Base-by-base conservation (phyloP, 2,888 invertebrate species). In the Mechanitis messenoides region DNA sequence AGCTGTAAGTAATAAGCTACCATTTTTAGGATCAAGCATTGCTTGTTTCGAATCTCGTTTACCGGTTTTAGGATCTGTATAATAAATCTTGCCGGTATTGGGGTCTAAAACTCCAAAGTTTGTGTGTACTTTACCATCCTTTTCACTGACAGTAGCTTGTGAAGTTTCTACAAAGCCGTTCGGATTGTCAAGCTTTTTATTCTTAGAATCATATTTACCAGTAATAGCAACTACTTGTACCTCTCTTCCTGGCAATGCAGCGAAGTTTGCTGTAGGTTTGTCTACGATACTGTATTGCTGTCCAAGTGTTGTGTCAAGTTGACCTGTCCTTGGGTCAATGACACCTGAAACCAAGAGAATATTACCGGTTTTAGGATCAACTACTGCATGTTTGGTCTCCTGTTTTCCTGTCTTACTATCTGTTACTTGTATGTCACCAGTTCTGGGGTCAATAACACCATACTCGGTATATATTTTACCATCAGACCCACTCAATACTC, bases 41-140 rank as follows among this genome's bases (percentile, higher is more conserved):
- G 92, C 92, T 81, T 92, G 92, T 65, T 92, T 92, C 0, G 92
- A 91, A 74, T 92, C 92, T 61, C 92, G 91, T 74, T 92, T 92
- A 1, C 92, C 92, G n/a, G 91, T 92, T 65, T 88, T 86, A 0
- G 89, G 91, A 74, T 93, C 92, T 1, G 92, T 93, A 42, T 92
- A 89, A 77, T 82, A 91, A 69, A 84, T 77, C 69, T 90, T 90
- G 12, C 93, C 93, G 12, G 91, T 92, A 74, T 93, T 85, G 3
- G 89, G 87, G 67, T 92, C 93, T 20, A 92, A 83, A 85, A 94
- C 69, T 86, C 93, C 83, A 89, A 94, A 79, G 91, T 94, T 83
- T 74, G 92, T 72, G 74, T 94, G 93, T 68, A 94, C 92, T 84
- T 93, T 94, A 64, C 93, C 92, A 53, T 94, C 94, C 82, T 93